phyloP scores from a whole-genome alignment of 2,113 vertebrate genomes.

The Mungos mungo region DNA sequence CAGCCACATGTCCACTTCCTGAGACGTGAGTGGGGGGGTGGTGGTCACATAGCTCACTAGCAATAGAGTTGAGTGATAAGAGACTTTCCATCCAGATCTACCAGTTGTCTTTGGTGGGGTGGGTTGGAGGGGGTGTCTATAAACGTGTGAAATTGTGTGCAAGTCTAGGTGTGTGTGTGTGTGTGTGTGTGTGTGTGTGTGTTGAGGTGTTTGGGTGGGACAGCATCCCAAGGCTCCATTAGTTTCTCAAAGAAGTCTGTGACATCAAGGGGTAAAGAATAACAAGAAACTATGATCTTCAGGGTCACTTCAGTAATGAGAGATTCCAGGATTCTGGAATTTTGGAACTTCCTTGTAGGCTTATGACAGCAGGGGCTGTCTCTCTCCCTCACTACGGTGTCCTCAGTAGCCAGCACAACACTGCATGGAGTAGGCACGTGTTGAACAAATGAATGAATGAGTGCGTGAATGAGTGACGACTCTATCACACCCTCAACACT shows the following conservation, averaged over 20 bases:
- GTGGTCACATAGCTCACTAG: neutral
- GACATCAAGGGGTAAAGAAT: neutral
- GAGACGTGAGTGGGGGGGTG: neutral
- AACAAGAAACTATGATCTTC: neutral
- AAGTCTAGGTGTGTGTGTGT: neutral
- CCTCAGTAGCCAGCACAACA: neutral
- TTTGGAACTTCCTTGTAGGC: neutral
- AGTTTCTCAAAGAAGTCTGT: neutral
- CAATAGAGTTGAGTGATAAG: neutral
- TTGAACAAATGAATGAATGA: neutral
- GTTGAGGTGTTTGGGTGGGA: neutral
- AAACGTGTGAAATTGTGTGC: neutral
- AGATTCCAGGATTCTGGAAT: neutral
- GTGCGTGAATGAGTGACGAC: neutral
- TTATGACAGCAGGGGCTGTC: neutral
- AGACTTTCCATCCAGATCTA: neutral
- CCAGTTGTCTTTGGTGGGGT: neutral
- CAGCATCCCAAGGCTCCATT: neutral
- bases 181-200: fast-evolving
- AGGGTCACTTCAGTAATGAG: neutral
- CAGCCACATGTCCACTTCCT: neutral
- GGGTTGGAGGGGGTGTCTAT: neutral
- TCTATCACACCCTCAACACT: neutral
- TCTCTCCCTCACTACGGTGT: neutral
- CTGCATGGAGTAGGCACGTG: neutral